Evolutionary conservation across 2,113 vertebrate species (phyloP), one percentile per base, ranked within the genome.

Genomic region (Carassius gibelio): DNA sequence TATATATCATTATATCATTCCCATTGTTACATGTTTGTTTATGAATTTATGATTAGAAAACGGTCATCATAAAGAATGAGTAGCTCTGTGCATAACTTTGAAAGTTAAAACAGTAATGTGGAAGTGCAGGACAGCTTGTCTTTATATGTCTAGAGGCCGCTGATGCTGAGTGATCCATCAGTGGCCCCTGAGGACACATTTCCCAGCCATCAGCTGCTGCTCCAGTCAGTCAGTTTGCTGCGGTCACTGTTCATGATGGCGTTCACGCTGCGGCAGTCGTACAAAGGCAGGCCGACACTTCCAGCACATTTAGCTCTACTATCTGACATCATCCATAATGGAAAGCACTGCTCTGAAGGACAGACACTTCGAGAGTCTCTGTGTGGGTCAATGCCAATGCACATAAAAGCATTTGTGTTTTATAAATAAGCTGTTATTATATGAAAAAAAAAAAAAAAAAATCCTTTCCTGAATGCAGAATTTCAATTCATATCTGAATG

Each of bases 281-380:
- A 57, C 66, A 82, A 82, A 82, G 59, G 66, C 52, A 21, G 72
- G 30, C 9, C 23, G 30, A 23, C 81, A 82, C 64, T 71, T 71
- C 30, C 6, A 66, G 62, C 15, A 34, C 62, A 81, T 81, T 69
- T 69, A 81, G 21, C 26, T 38, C 11, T 82, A 50, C 42, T 71
- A 7, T 82, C 66, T 69, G 14, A 82, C 45, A 23, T n/a, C 30
- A 59, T 42, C 15, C 48, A n/a, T 57, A 3, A 82, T 52, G 66
- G 11, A 81, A 57, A 10, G 30, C 45, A 2, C 42, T 50, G 13
- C 55, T 61, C 78, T 45, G 61, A 48, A 34, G 42, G 61, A 64
- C 38, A 30, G 42, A 69, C 23, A 34, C 15, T 50, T 21, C 2
- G 14, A 10, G 42, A 66, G 14, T 26, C 26, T 14, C n/a, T 66